Evolutionary conservation across 1,140 invertebrate species (phyloP).

Genomic region (Himalopsyche phryganea): DNA sequence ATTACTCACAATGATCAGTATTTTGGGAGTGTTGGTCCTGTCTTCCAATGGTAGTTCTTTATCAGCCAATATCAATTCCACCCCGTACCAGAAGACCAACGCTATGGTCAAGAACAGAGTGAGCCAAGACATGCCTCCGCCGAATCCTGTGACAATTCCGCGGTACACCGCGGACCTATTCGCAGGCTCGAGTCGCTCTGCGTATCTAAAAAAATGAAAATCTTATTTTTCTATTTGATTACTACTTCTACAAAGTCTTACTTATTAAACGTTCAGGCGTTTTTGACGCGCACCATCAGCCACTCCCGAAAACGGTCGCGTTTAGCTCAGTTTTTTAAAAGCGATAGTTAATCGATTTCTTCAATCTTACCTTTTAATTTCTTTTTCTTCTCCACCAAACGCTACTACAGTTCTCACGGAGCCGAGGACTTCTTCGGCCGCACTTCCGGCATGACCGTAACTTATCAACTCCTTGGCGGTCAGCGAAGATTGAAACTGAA

Average conservation of each 20-base stretch:
- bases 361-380: conserved; percentile 63
- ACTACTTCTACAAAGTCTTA: too few species aligned
- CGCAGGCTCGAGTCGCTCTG: conserved; percentile 57
- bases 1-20: conserved; percentile 66
- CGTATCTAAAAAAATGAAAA: conserved; percentile 56
- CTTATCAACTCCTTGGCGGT: conserved; percentile 64
- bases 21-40: conserved; percentile 59
- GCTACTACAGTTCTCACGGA: conserved; percentile 75
- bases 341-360: too few species aligned
- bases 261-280: too few species aligned
- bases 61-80: conserved; percentile 61
- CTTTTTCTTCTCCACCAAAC: conserved; percentile 72
- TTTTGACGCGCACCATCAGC: conserved; percentile 66
- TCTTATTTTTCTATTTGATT: too few species aligned
- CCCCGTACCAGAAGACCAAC: conserved; percentile 80
- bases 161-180: conserved; percentile 60
- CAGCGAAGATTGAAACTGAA: conserved; percentile 55
- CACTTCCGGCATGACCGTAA: conserved; percentile 70
- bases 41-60: conserved; percentile 49
- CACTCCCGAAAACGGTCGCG: conserved; percentile 77
- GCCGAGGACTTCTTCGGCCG: conserved; percentile 75
- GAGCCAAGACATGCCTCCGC: conserved; percentile 67
- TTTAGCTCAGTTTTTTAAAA: too few species aligned
- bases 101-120: conserved; percentile 72
- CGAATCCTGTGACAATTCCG: conserved; percentile 62